A percentile compares a stretch with the other conserved stretches of the same genome.
These are phyloP conservation scores for Cephus rjabovi DNA, from an alignment of 2,888 invertebrate genomes.

Conservation along the genomic window DNA sequence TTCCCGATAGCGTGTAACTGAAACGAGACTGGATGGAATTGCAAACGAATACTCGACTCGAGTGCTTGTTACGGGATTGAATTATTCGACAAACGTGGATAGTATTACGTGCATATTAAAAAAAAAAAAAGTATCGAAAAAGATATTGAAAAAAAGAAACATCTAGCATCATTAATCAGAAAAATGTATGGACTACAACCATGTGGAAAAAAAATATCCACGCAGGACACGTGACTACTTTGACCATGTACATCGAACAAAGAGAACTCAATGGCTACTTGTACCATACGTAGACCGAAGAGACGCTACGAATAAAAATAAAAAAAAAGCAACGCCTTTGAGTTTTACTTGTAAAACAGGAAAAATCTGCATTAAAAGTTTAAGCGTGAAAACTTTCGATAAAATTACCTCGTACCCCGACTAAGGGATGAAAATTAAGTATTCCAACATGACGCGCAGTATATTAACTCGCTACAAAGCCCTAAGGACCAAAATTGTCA, in stretches of 20 bases:
- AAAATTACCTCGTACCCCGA: neutral
- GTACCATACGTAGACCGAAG: neutral
- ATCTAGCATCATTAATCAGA: neutral
- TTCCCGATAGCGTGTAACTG: neutral
- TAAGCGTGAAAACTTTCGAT: neutral
- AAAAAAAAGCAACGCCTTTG: neutral
- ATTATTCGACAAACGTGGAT: neutral
- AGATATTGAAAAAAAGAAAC: no score
- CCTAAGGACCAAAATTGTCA: neutral
- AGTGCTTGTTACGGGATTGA: neutral
- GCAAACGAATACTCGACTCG: neutral
- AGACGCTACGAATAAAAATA: neutral
- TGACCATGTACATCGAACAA: neutral
- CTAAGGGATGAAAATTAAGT: neutral
- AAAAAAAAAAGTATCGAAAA: neutral
- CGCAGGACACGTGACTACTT: neutral
- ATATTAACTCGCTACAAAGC: neutral
- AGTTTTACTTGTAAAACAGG: neutral
- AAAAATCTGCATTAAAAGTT: neutral
- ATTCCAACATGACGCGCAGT: neutral
- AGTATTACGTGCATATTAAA: neutral
- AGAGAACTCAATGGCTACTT: neutral
- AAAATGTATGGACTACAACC: neutral
- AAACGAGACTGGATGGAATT: neutral
- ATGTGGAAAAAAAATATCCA: neutral